Percentiles rank a stretch among this genome's conserved stretches.
Evolutionary conservation across 2,113 vertebrate genomes (phyloP).

Genomic region (Cinclus mexicanus): DNA sequence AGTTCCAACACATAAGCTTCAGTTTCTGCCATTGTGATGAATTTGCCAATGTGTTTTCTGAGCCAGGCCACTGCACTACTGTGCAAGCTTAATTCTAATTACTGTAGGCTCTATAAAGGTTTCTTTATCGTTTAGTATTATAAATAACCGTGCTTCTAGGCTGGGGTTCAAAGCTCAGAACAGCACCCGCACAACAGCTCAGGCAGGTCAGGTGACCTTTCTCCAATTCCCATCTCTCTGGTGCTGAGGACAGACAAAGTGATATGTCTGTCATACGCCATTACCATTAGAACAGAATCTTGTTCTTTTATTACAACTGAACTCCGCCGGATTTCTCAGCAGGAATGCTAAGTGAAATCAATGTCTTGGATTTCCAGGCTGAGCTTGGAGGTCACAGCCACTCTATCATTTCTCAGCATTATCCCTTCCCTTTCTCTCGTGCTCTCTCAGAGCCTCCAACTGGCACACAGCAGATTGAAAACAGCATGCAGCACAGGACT

Average conservation of each 20-base stretch:
- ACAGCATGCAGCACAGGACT: constrained; percentile 81
- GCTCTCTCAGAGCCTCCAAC: constrained; percentile 77
- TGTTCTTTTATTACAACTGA: constrained; percentile 85
- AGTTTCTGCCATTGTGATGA: neutral
- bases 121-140: constrained; percentile 71
- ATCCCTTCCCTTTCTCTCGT: constrained; percentile 57
- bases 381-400: constrained; percentile 81
- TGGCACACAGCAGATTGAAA: constrained; percentile 86
- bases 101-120: constrained; percentile 63
- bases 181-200: constrained; percentile 51
- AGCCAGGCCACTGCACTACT: neutral
- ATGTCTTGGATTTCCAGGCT: constrained; percentile 84
- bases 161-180: constrained; percentile 74
- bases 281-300: constrained; percentile 85
- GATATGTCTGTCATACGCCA: constrained; percentile 82
- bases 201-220: constrained; percentile 75
- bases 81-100: constrained; percentile 62
- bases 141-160: constrained; percentile 70
- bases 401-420: constrained; percentile 84
- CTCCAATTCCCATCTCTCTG: constrained; percentile 65
- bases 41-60: neutral
- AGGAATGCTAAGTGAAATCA: constrained; percentile 83
- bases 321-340: constrained; percentile 81
- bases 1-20: constrained; percentile 21
- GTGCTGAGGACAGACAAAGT: constrained; percentile 79